These are phyloP conservation scores for Solenodon paradoxus DNA, from an alignment of 2,113 vertebrate species.

Conservation along the genomic window DNA sequence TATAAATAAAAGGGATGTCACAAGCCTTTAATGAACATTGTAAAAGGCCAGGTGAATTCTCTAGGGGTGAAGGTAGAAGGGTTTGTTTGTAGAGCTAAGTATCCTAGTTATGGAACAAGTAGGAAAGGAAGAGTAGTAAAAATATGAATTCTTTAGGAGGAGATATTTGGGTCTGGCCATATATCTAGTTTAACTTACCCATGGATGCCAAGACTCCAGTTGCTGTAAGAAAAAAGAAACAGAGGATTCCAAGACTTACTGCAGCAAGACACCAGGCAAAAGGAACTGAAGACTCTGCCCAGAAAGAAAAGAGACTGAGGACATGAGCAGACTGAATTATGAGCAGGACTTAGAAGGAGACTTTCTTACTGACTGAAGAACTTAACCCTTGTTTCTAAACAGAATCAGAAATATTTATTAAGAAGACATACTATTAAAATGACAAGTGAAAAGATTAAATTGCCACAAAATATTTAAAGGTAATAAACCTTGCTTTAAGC, in stretches of 20 bases:
- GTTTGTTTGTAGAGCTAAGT: not conserved
- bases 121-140: not conserved
- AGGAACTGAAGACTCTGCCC: not conserved
- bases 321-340: no score
- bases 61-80: not conserved
- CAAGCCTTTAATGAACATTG: not conserved
- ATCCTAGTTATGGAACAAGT: not conserved
- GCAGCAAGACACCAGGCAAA: not conserved
- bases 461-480: no score
- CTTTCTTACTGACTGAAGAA: no score
- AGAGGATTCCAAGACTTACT: not conserved
- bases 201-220: not conserved
- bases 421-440: no score
- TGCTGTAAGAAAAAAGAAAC: not conserved
- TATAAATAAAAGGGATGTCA: not conserved
- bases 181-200: not conserved
- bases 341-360: no score
- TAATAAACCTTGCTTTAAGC: no score
- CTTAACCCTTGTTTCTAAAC: no score
- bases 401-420: no score
- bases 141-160: not conserved
- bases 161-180: not conserved
- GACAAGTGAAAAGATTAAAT: no score
- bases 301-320: not conserved
- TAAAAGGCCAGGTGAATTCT: not conserved